Percentiles rank a stretch among this genome's conserved stretches.
These are phyloP conservation scores for Stomatorhinus walkeri DNA, from an alignment of 2,797 vertebrate genomes.

Conservation along the genomic window DNA sequence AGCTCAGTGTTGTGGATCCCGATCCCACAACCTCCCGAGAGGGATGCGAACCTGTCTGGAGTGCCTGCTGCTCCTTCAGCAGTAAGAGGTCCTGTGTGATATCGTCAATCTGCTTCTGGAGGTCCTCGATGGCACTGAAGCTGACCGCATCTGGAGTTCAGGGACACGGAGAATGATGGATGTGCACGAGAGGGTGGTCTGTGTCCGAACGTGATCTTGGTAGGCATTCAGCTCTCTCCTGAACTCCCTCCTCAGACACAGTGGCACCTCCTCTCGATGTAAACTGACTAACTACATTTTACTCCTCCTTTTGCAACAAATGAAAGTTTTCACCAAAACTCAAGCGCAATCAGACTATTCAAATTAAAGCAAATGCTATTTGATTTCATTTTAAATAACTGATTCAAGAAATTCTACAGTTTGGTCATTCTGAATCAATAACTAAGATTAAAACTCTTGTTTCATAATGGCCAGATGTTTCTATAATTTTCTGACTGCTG, in stretches of 20 bases:
- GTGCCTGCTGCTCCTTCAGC: slow-evolving; percentile 83
- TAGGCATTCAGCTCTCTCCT: not conserved
- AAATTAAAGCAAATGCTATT: not conserved
- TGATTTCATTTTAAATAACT: not conserved
- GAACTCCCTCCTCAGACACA: not conserved
- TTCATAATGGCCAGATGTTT: not conserved
- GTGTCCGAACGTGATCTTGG: not conserved
- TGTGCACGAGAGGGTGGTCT: not conserved
- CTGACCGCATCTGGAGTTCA: slow-evolving; percentile 40
- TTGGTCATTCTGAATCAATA: not conserved
- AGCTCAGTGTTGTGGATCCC: not conserved
- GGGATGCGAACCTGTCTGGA: slow-evolving; percentile 72
- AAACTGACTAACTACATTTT: not conserved
- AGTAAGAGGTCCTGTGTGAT: slow-evolving; percentile 76
- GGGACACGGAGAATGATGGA: not conserved
- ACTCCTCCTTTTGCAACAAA: not conserved
- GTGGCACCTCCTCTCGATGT: not conserved
- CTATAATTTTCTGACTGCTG: not conserved
- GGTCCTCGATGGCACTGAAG: slow-evolving; percentile 63
- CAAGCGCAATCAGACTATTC: not conserved
- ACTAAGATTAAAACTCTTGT: not conserved
- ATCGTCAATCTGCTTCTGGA: slow-evolving; percentile 71
- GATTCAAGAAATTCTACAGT: not conserved
- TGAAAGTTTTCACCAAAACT: not conserved
- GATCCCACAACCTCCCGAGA: not conserved